phyloP scores from a whole-genome alignment of 1,140 invertebrate genomes.

The Dendroctonus valens region DNA sequence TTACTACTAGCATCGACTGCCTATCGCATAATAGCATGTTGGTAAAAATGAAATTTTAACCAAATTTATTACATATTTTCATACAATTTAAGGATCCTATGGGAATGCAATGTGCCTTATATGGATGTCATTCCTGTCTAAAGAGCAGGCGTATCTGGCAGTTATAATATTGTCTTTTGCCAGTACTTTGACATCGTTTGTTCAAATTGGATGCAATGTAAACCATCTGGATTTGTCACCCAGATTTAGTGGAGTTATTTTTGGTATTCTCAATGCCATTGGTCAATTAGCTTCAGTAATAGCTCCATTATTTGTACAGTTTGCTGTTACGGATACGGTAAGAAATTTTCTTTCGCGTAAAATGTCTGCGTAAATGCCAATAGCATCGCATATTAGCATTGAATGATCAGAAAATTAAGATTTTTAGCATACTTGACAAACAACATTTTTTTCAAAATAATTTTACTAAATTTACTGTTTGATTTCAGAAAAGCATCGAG shows the following conservation, averaged over 20 bases:
- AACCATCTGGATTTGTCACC: conserved; percentile 32
- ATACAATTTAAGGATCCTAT: conserved; percentile 8
- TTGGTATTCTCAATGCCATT: conserved; percentile 62
- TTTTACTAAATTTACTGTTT: neutral
- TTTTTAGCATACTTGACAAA: no score
- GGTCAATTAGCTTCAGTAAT: conserved; percentile 68
- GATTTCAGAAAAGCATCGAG: conserved; percentile 1
- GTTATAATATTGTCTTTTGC: conserved; percentile 7
- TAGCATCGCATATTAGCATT: no score
- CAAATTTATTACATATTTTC: neutral
- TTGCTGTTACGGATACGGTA: conserved; percentile 64
- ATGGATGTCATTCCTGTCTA: conserved; percentile 3
- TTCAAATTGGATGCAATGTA: conserved; percentile 13
- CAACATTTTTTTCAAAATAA: neutral
- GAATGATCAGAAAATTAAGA: no score
- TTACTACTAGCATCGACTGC: neutral
- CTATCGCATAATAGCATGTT: neutral
- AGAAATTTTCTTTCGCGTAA: conserved; percentile 25
- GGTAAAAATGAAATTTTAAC: no score
- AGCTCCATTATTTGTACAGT: conserved; percentile 64
- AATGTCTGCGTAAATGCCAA: no score
- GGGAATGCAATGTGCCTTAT: conserved; percentile 6
- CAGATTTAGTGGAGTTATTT: conserved; percentile 27
- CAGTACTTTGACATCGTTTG: neutral
- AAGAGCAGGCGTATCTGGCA: neutral